phyloP scores from a whole-genome alignment of 1,140 invertebrate species.

The Dryas iulia region DNA sequence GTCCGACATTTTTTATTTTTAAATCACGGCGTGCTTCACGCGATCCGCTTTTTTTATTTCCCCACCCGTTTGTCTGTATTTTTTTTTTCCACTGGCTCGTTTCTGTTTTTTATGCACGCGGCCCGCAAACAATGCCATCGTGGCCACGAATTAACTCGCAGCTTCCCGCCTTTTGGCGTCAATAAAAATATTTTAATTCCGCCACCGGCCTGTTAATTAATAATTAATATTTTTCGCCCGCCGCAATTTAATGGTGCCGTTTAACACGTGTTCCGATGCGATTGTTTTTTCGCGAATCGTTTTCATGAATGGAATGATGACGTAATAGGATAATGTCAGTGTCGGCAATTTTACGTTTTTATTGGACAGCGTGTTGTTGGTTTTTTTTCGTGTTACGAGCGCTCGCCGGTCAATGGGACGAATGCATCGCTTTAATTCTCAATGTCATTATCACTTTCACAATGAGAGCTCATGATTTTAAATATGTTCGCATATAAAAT shows the following conservation, averaged over 20 bases:
- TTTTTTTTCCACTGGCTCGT: constrained; percentile 58
- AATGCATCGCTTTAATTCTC: constrained; percentile 77
- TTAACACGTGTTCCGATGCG: constrained; percentile 73
- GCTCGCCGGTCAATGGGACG: constrained; percentile 72
- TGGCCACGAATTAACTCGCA: constrained; percentile 74
- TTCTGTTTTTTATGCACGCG: constrained; percentile 68
- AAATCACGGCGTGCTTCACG: constrained; percentile 72
- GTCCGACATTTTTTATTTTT: constrained; percentile 77
- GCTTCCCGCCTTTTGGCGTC: constrained; percentile 74
- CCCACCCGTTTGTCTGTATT: constrained; percentile 63
- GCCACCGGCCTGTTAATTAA: constrained; percentile 70
- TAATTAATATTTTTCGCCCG: constrained; percentile 78
- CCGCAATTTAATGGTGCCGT: constrained; percentile 65
- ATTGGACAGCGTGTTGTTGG: constrained; percentile 71
- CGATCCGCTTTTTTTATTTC: constrained; percentile 62
- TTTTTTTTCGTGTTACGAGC: constrained; percentile 66
- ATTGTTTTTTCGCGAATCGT: constrained; percentile 75
- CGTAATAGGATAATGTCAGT: constrained; percentile 79
- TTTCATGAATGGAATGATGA: constrained; percentile 79
- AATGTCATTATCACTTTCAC: constrained; percentile 80
- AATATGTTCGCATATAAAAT: constrained; percentile 46
- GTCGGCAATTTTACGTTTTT: constrained; percentile 78
- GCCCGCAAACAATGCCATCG: constrained; percentile 77
- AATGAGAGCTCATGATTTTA: constrained; percentile 67
- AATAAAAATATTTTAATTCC: constrained; percentile 80